Evolutionary conservation across 2,797 vertebrate genomes (phyloP), one percentile per base, ranked within the genome.

Genomic region (Sciurus vulgaris): DNA sequence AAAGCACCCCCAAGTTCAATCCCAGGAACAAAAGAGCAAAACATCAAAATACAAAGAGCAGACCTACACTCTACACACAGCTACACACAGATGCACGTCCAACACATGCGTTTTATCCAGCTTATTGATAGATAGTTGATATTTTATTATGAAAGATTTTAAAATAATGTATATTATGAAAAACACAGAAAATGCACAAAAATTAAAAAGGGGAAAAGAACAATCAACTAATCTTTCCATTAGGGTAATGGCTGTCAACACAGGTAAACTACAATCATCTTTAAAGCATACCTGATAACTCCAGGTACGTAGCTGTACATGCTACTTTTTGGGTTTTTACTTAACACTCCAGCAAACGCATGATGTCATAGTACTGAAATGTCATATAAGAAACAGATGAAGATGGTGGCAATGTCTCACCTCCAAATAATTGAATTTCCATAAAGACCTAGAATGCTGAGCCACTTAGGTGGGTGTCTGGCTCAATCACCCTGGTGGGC

Each of bases 101-200:
- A 49, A 61, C 1, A 11, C 7, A 7, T 44, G 26, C 0, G 67
- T 22, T 88, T 81, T 72, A 74, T 86, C 35, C 26, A 85, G 44
- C 24, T 59, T 94, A 3, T 54, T 56, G 78, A 15, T 26, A 82
- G 78, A 15, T 26, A 82, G 47, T 49, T 86, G 82, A 26, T 54
- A 70, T 56, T 81, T 89, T 70, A 56, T 61, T 65, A 30, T 44
- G 49, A 89, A 85, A 24, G 15, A 81, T 89, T 78, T 76, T 20
- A 81, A 54, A 78, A 85, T 74, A 88, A 88, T n/a, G 38, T 17
- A 65, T 73, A 67, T 81, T 74, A 83, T 38, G 26, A 76, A 91
- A 89, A 81, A n/a, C 49, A 61, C 13, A 59, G 41, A 76, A 95
- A 88, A 69, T 33, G 5, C 8, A 76, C 12, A 87, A 87, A 47